phyloP scores from a whole-genome alignment of 2,888 invertebrate genomes.

The Pedicia rivosa region DNA sequence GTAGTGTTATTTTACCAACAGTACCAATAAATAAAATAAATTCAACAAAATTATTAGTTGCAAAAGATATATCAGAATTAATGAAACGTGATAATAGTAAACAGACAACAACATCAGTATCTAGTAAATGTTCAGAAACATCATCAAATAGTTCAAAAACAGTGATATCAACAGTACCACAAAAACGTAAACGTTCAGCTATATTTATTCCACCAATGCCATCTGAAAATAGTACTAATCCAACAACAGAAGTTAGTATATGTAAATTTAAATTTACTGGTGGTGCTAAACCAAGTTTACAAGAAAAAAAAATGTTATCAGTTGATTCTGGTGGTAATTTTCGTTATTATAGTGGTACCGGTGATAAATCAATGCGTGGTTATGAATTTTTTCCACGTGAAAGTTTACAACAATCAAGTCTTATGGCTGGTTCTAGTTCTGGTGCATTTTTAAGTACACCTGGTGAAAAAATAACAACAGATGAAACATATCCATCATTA shows the following conservation, averaged over 20 bases:
- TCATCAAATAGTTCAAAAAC: conserved; percentile 29
- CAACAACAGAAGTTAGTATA: conserved; percentile 73
- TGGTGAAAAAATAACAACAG: conserved; percentile 32
- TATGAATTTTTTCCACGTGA: conserved; percentile 66
- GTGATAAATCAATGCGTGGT: conserved; percentile 58
- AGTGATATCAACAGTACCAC: conserved; percentile 17
- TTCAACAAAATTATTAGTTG: background rate
- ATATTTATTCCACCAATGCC: conserved; percentile 75
- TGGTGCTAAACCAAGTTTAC: conserved; percentile 72
- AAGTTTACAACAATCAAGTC: conserved; percentile 42
- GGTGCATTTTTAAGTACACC: conserved; percentile 35
- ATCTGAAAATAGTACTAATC: conserved; percentile 54
- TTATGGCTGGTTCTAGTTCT: conserved; percentile 35
- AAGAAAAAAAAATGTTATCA: conserved; percentile 84
- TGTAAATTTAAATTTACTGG: conserved; percentile 90
- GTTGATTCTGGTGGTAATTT: conserved; percentile 83
- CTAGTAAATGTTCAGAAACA: conserved; percentile 16
- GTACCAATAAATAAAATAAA: background rate
- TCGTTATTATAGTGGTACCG: conserved; percentile 72
- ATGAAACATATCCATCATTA: conserved; percentile 17
- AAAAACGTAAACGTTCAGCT: conserved; percentile 63
- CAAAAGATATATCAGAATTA: conserved; percentile 5
- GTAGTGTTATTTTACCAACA: background rate
- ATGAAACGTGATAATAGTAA: conserved; percentile 1
- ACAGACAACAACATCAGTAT: background rate